Conservation (phyloP, 2,797 vertebrate genomes). For the Hybognathus amarus region DNA sequence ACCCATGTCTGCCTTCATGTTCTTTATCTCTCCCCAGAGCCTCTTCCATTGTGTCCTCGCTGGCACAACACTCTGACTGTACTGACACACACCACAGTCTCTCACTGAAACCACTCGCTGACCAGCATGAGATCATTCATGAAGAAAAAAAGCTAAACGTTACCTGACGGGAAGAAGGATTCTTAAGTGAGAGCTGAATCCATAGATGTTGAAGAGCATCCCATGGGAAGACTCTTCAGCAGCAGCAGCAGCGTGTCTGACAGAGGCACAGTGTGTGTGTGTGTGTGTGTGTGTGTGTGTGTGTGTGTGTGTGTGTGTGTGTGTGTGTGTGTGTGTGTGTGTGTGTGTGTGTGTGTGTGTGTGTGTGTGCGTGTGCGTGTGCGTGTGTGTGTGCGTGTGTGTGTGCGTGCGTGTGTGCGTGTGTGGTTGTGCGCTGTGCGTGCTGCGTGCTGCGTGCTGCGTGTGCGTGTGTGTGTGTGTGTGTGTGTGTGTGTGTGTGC, state of each 20-base stretch:
- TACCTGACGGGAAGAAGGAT: constrained; percentile 83
- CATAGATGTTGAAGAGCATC: constrained; percentile 88
- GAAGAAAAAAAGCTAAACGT: background rate
- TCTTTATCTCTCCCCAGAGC: constrained; percentile 68
- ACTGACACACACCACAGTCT: background rate
- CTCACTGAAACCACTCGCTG: background rate
- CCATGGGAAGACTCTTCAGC: constrained; percentile 88
- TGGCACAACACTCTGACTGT: constrained; percentile 76
- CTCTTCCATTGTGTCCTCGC: constrained; percentile 71
- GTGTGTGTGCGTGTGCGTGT: too few species aligned
- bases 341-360: too few species aligned
- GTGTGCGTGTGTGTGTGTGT: too few species aligned
- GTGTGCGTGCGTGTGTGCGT: too few species aligned
- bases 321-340: too few species aligned
- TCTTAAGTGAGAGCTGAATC: constrained; percentile 81
- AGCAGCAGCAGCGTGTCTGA: constrained; percentile 87
- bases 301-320: too few species aligned
- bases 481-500: too few species aligned
- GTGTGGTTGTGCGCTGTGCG: too few species aligned
- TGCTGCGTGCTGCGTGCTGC: too few species aligned
- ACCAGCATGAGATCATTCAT: background rate
- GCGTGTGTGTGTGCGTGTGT: too few species aligned
- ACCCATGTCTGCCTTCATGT: constrained; percentile 68
- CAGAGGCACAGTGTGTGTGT: background rate
- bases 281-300: background rate